A percentile compares a stretch with the other conserved stretches of the same genome.
These are phyloP conservation scores for Theocolax elegans DNA, from an alignment of 1,140 invertebrate species.

Conservation along the genomic window DNA sequence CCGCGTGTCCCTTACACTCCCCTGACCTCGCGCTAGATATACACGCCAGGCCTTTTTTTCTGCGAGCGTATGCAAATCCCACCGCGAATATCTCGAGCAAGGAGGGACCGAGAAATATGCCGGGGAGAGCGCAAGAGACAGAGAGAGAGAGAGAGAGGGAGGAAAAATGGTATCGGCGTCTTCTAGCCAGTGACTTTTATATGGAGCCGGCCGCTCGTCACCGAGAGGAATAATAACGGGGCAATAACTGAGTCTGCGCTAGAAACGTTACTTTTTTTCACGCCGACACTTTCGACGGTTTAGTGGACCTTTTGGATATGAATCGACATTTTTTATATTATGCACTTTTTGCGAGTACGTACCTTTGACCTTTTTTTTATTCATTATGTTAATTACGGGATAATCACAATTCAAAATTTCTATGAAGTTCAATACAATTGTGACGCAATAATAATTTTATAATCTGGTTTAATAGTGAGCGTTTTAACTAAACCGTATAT, in stretches of 20 bases:
- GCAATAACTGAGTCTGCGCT: conserved; percentile 30
- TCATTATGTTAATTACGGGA: too few relatives aligned
- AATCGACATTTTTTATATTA: too few relatives aligned
- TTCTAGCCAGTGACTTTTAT: conserved; percentile 51
- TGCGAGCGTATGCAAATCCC: conserved; percentile 53
- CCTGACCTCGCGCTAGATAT: conserved; percentile 9
- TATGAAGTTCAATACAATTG: too few relatives aligned
- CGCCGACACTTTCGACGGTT: conserved; percentile 1
- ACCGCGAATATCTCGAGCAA: conserved; percentile 43
- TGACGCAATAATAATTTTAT: too few relatives aligned
- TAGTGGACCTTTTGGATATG: too few relatives aligned
- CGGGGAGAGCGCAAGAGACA: background rate
- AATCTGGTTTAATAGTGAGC: too few relatives aligned
- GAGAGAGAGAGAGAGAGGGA: conserved; percentile 17
- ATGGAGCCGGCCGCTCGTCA: conserved; percentile 34
- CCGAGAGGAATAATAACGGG: conserved; percentile 27
- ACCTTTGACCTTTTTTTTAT: too few relatives aligned
- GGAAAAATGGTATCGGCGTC: conserved; percentile 47
- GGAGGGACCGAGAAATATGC: conserved; percentile 8
- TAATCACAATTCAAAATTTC: too few relatives aligned
- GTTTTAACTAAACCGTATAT: too few relatives aligned
- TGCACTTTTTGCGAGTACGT: too few relatives aligned
- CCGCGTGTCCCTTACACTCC: conserved; percentile 34
- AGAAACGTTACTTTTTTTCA: too few relatives aligned
- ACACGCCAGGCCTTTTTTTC: conserved; percentile 27